Evolutionary conservation across 2,888 invertebrate species (phyloP).

Genomic region (Pherbina coryleti): DNA sequence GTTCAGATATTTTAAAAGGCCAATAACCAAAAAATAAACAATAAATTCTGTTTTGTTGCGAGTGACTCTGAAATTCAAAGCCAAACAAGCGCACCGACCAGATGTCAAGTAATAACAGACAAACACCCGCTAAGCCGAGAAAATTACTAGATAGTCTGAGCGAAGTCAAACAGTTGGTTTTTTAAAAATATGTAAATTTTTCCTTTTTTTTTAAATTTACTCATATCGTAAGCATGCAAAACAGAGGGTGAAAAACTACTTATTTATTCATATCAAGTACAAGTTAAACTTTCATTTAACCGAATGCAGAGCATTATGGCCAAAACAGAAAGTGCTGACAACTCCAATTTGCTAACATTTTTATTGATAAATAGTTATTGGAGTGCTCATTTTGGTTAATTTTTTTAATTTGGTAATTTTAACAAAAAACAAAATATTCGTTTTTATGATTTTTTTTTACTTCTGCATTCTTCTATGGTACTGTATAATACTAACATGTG

Average conservation of each 20-base stretch:
- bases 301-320: neutral
- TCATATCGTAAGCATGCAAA: neutral
- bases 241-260: neutral
- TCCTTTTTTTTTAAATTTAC: neutral
- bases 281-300: conserved; percentile 7
- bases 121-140: neutral
- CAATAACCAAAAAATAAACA: neutral
- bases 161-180: neutral
- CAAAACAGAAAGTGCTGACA: neutral
- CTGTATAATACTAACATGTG: neutral
- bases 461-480: neutral
- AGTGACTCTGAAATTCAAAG: neutral
- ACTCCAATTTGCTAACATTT: neutral
- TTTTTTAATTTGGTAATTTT: neutral
- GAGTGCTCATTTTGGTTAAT: neutral
- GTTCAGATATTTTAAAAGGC: neutral
- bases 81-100: neutral
- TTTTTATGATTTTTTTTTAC: neutral
- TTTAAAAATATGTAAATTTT: neutral
- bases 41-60: neutral
- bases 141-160: neutral
- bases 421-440: neutral
- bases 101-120: conserved; percentile 1
- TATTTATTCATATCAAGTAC: conserved; percentile 4
- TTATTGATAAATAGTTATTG: neutral